A percentile compares a stretch with the other conserved stretches of the same genome.
Conservation (phyloP, 1,140 invertebrate genomes). For the Capitella teleta region DNA sequence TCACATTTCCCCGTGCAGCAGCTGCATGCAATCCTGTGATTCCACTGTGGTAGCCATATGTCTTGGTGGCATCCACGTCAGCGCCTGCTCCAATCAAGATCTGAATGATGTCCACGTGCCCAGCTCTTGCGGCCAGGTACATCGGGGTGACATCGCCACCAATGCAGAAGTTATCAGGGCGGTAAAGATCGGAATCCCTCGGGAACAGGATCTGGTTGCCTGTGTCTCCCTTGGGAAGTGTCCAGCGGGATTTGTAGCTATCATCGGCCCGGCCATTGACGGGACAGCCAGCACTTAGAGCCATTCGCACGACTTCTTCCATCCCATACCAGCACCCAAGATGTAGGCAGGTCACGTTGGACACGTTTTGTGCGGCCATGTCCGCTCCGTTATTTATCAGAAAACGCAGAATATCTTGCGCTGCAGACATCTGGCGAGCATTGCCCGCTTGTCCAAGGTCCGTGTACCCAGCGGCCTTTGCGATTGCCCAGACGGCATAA, state of each 20-base stretch:
- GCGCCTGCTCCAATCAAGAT: neutral
- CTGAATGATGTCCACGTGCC: neutral
- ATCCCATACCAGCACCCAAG: constrained; percentile 9
- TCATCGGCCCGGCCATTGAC: constrained; percentile 9
- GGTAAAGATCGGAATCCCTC: constrained; percentile 7
- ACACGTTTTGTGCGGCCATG: neutral
- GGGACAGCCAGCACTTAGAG: neutral
- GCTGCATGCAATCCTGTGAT: constrained; percentile 11
- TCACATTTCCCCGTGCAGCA: constrained; percentile 6
- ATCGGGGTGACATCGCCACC: constrained; percentile 6
- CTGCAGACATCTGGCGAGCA: neutral
- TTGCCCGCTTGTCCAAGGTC: neutral
- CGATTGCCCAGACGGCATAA: constrained; percentile 8
- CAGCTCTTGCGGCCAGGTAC: constrained; percentile 6
- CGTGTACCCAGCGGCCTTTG: neutral
- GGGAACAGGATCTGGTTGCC: neutral
- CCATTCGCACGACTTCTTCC: neutral
- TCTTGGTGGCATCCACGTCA: constrained; percentile 6
- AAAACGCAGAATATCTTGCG: neutral
- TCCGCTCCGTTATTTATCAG: neutral
- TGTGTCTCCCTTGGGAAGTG: neutral
- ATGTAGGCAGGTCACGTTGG: constrained; percentile 3
- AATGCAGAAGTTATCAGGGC: constrained; percentile 6
- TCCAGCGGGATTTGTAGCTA: constrained; percentile 6
- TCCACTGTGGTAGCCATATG: constrained; percentile 4